These are phyloP conservation scores for Willisornis vidua DNA, from an alignment of 2,113 vertebrate genomes.

Conservation along the genomic window DNA sequence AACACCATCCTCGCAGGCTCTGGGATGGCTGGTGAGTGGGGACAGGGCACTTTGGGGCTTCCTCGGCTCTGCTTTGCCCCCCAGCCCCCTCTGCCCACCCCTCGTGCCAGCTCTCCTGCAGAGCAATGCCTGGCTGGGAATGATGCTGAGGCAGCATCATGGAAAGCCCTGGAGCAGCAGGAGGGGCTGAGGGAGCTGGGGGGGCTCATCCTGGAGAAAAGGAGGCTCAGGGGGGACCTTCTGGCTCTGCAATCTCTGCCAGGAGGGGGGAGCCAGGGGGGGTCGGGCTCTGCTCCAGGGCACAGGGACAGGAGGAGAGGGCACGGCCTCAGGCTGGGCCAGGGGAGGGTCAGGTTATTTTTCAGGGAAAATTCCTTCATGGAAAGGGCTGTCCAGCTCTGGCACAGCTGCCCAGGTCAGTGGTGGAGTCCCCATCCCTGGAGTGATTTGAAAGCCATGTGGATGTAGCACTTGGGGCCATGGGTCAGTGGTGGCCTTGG, in stretches of 20 bases:
- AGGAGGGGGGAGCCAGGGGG: background rate
- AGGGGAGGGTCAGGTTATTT: background rate
- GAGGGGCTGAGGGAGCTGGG: background rate
- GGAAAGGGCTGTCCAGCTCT: background rate
- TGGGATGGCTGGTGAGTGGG: background rate
- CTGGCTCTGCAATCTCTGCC: background rate
- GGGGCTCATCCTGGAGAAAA: background rate
- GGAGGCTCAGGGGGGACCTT: background rate
- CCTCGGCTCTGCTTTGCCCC: background rate
- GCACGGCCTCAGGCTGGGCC: background rate
- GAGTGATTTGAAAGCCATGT: background rate
- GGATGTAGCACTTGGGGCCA: background rate
- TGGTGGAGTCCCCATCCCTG: background rate
- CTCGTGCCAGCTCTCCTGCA: background rate
- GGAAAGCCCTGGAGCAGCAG: background rate
- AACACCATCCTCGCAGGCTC: rapidly evolving
- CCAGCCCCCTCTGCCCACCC: background rate
- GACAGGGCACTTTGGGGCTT: rapidly evolving
- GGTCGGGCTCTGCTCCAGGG: background rate
- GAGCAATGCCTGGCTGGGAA: background rate
- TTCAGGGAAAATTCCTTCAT: background rate
- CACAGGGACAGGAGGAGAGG: background rate
- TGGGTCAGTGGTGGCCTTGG: background rate
- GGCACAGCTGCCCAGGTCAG: background rate
- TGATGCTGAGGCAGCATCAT: background rate